Conservation (phyloP, 2,888 invertebrate species). For the Agrilus cyanescens region DNA sequence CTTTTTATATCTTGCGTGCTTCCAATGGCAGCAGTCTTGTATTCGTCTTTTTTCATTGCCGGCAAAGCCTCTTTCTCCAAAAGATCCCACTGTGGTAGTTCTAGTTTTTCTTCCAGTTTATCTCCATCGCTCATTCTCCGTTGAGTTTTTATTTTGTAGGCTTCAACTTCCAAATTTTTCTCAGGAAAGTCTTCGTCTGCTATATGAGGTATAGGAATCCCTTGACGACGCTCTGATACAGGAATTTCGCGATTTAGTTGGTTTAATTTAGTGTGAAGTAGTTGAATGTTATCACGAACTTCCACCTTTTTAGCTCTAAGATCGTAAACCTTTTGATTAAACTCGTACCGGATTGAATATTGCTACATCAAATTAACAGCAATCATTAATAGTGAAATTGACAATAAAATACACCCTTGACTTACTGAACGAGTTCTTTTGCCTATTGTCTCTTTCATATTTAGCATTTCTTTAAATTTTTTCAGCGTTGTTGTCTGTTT, state of each 20-base stretch:
- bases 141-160: background rate
- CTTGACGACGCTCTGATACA: conserved; percentile 32
- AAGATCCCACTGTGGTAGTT: conserved; percentile 6
- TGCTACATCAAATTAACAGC: conserved; percentile 28
- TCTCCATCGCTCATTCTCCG: no score
- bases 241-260: conserved; percentile 51
- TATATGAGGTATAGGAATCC: conserved; percentile 39
- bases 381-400: conserved; percentile 2
- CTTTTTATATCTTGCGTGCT: conserved; percentile 3
- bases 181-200: conserved; percentile 48
- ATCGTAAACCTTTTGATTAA: conserved; percentile 36
- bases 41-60: background rate
- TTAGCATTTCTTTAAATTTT: conserved; percentile 51
- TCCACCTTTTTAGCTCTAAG: conserved; percentile 35
- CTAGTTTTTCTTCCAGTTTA: no score
- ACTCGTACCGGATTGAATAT: conserved; percentile 37
- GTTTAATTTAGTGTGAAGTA: conserved; percentile 30
- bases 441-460: conserved; percentile 42
- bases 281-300: conserved; percentile 30
- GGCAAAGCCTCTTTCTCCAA: conserved; percentile 21
- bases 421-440: conserved; percentile 12
- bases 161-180: conserved; percentile 31
- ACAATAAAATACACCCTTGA: conserved; percentile 9
- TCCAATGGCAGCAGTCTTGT: conserved; percentile 12
- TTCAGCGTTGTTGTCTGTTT: conserved; percentile 41